Conservation (phyloP, 2,113 vertebrate species). For the Zootoca vivipara region DNA sequence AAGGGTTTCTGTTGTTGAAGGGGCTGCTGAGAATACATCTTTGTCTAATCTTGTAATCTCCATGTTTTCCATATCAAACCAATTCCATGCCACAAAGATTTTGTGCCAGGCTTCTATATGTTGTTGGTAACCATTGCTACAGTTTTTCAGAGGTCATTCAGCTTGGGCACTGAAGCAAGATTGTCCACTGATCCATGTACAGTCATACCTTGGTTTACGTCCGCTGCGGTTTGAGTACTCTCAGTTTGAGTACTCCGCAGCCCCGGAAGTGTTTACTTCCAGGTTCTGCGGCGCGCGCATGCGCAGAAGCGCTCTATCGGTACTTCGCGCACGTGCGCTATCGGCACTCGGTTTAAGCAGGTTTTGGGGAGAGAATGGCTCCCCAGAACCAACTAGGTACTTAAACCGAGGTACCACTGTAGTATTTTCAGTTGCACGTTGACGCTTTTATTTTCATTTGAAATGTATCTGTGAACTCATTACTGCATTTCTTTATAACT, state of each 20-base stretch:
- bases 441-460: neutral
- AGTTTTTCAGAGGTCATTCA: neutral
- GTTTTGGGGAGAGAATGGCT: no score
- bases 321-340: no score
- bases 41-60: neutral
- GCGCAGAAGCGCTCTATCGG: no score
- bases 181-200: neutral
- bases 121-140: neutral
- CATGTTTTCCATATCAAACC: neutral
- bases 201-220: no score
- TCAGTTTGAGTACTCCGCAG: no score
- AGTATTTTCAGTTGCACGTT: neutral
- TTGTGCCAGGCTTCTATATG: neutral
- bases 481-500: neutral
- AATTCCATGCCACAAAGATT: neutral
- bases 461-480: neutral
- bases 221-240: no score
- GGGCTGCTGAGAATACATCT: neutral
- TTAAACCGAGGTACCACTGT: no score
- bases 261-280: no score
- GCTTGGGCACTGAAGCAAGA: neutral
- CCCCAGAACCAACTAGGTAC: no score
- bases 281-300: no score
- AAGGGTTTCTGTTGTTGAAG: neutral
- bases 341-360: no score